Conservation (phyloP, 2,888 invertebrate genomes). For the Bembecia ichneumoniformis region DNA sequence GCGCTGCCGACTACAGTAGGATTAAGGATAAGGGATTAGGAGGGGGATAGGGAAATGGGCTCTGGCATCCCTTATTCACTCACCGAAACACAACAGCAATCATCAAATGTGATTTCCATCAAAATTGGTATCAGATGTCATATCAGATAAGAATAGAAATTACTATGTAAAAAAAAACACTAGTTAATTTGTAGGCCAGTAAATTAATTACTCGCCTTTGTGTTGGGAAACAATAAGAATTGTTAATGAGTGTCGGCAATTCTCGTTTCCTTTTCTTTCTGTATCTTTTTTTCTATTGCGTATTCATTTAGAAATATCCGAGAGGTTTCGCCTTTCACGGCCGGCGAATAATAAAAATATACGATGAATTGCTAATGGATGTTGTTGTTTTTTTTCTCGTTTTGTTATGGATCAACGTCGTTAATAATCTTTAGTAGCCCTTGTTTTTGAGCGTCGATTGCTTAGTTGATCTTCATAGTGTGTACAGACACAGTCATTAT, state of each 20-base stretch:
- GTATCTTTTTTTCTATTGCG: conserved; percentile 30
- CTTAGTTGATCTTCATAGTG: conserved; percentile 7
- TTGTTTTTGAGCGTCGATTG: conserved; percentile 23
- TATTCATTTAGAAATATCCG: conserved; percentile 33
- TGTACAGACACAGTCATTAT: too few species aligned
- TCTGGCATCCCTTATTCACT: too few species aligned
- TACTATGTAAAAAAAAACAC: neutral
- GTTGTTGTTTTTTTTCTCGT: conserved; percentile 1
- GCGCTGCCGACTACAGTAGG: too few species aligned
- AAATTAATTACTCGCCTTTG: conserved; percentile 52
- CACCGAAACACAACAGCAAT: too few species aligned
- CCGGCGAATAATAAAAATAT: conserved; percentile 23
- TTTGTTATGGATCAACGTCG: neutral
- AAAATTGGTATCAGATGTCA: too few species aligned
- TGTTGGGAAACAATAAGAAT: conserved; percentile 49
- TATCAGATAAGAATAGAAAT: too few species aligned
- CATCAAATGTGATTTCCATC: too few species aligned
- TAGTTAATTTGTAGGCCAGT: conserved; percentile 14
- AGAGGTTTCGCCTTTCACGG: conserved; percentile 20
- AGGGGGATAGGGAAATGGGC: too few species aligned
- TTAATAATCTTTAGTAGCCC: neutral
- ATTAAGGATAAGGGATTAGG: too few species aligned
- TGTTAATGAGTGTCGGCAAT: conserved; percentile 46
- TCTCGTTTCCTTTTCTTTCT: conserved; percentile 21
- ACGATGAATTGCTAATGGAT: conserved; percentile 42